Evolutionary conservation across 2,888 invertebrate genomes (phyloP), one percentile per base, ranked within the genome.

Genomic region (Monoplex corrugatus): DNA sequence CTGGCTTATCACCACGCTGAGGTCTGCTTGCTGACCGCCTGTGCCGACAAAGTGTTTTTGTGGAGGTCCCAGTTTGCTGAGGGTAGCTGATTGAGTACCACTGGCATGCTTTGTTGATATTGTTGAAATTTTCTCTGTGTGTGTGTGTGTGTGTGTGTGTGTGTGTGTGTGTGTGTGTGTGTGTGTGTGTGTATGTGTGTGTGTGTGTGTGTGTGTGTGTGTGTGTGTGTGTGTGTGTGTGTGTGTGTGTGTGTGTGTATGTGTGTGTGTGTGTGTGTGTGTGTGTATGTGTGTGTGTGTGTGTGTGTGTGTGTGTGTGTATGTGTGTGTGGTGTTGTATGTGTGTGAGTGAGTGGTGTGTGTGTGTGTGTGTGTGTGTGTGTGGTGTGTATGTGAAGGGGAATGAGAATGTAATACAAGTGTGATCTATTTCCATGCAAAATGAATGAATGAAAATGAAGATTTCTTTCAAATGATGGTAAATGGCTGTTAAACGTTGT

Each of bases 1-100:
- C 92, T 99, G 38, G 97, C 97, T 91, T 97, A 98, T 90, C 99
- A 99, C 97, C 98, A 99, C 0, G 97, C 97, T 32, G 97, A 97
- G 92, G 97, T 97, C 92, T 97, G 97, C 92, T 96, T 98, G 57
- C 93, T 98, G 38, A 97, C 98, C n/a, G 98, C 98, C 0, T 97
- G 97, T 92, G 97, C 97, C 92, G 97, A 97, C 93, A 97, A 97
- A 86, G 92, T 95, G 90, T 95, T 93, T 91, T 82, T 96, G 45
- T 96, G 96, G 96, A 94, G 93, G 78, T 92, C 94, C 16, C 91
- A 91, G 72, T 90, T 93, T 87, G 90, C 57, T 23, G 75, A 43
- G 8, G 82, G 32, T 16, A 82, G 82, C 82, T 82, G 32, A 82
- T 32, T 8, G 44, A 68, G n/a, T 50, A 50, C 43, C 19, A 2